Evolutionary conservation across 2,797 vertebrate genomes (phyloP).

Genomic region (Buphagus erythrorhynchus): DNA sequence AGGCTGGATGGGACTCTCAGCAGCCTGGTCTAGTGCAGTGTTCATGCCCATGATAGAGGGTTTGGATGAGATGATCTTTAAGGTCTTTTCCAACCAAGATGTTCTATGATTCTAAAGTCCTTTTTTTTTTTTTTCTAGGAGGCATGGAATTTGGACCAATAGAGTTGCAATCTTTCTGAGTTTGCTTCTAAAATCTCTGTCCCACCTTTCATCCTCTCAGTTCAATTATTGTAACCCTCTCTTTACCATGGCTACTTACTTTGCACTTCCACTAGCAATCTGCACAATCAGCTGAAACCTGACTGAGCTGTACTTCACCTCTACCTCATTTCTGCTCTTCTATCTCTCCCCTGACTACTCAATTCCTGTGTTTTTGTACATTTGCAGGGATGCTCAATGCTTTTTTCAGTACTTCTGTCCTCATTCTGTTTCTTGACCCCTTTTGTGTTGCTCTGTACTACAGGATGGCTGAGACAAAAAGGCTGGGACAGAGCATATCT

Average conservation of each 20-base stretch:
- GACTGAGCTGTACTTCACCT: neutral
- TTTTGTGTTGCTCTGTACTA: neutral
- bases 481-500: neutral
- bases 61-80: accelerated
- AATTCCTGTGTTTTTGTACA: neutral
- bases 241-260: neutral
- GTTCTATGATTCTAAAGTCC: neutral
- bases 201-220: neutral
- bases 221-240: neutral
- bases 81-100: neutral
- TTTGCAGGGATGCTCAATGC: neutral
- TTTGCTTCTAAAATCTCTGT: neutral
- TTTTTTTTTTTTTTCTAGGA: neutral
- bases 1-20: neutral
- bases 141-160: neutral
- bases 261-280: neutral
- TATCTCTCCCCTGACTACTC: neutral
- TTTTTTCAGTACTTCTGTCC: neutral
- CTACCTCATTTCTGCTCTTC: neutral
- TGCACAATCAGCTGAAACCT: neutral
- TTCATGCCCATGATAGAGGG: neutral
- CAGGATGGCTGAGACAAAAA: neutral
- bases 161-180: neutral
- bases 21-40: neutral
- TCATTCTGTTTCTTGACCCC: neutral